Conservation (phyloP, 2,113 vertebrate species). For the Gymnarchus niloticus region DNA sequence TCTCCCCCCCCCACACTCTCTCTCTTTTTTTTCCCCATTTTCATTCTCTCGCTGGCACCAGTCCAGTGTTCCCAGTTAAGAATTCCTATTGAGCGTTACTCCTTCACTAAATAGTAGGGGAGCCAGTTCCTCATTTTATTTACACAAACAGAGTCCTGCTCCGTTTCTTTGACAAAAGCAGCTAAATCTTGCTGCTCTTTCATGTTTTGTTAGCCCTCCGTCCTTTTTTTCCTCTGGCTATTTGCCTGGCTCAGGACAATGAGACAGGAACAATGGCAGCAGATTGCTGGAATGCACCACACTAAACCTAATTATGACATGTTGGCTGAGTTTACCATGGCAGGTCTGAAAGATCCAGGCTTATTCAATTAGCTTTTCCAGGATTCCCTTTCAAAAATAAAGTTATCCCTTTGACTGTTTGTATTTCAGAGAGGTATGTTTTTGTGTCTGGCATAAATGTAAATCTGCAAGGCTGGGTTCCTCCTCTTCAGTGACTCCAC, state of each 20-base stretch:
- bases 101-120: conserved; percentile 82
- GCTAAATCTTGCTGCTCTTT: conserved; percentile 98
- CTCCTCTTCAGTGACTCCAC: conserved; percentile 87
- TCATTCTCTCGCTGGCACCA: conserved; percentile 57
- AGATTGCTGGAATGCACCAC: conserved; percentile 99
- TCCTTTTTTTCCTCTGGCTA: conserved; percentile 99
- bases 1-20: no score
- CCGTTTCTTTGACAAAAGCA: conserved; percentile 98
- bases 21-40: conserved; percentile 47
- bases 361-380: conserved; percentile 98
- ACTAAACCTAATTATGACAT: conserved; percentile 99
- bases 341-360: conserved; percentile 98
- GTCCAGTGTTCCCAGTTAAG: conserved; percentile 81
- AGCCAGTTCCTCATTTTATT: conserved; percentile 97
- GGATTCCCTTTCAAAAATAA: conserved; percentile 98
- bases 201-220: conserved; percentile 99
- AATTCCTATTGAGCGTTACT: conserved; percentile 79
- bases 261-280: conserved; percentile 94
- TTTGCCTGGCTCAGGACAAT: conserved; percentile 94
- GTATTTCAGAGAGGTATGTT: conserved; percentile 99
- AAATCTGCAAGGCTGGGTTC: conserved; percentile 85
- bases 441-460: conserved; percentile 80
- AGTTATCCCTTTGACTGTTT: conserved; percentile 99
- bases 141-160: conserved; percentile 99
- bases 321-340: conserved; percentile 99